These are phyloP conservation scores for Echinometra lucunter DNA, from an alignment of 53 echinoderm and acorn worm genomes.

Conservation along the genomic window DNA sequence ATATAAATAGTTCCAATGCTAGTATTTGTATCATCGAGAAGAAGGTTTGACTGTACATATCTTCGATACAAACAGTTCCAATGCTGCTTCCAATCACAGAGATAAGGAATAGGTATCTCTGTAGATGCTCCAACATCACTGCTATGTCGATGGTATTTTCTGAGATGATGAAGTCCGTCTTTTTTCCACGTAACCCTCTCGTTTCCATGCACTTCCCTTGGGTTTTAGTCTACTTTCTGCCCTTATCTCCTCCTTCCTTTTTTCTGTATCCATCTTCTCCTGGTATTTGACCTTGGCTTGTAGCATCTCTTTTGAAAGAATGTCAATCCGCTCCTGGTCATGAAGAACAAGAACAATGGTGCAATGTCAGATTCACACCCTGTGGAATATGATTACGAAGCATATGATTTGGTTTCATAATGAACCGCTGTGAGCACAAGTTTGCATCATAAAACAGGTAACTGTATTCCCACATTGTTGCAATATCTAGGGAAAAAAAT, in stretches of 20 bases:
- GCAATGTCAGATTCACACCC: no score
- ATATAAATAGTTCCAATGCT: background rate
- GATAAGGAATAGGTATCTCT: no score
- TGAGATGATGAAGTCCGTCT: conserved; percentile 24
- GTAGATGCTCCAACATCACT: background rate
- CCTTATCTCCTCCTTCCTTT: conserved; percentile 54
- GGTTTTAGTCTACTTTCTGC: conserved; percentile 73
- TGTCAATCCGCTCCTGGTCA: conserved; percentile 79
- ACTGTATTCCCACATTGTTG: no score
- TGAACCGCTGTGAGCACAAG: no score
- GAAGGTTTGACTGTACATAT: background rate
- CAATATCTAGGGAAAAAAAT: no score
- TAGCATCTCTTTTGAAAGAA: conserved; percentile 79
- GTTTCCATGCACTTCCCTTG: conserved; percentile 72
- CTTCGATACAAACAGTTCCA: background rate
- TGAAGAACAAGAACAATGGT: conserved; percentile 5
- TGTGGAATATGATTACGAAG: no score
- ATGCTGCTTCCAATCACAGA: no score
- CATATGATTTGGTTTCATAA: no score
- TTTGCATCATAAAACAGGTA: no score
- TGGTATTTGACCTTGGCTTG: conserved; percentile 65
- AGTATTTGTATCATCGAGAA: no score
- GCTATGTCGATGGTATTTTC: background rate
- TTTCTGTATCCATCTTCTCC: conserved; percentile 38
- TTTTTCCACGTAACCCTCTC: conserved; percentile 26